Conservation (phyloP, 2,797 vertebrate species). For the Coranthus polyacanthus region DNA sequence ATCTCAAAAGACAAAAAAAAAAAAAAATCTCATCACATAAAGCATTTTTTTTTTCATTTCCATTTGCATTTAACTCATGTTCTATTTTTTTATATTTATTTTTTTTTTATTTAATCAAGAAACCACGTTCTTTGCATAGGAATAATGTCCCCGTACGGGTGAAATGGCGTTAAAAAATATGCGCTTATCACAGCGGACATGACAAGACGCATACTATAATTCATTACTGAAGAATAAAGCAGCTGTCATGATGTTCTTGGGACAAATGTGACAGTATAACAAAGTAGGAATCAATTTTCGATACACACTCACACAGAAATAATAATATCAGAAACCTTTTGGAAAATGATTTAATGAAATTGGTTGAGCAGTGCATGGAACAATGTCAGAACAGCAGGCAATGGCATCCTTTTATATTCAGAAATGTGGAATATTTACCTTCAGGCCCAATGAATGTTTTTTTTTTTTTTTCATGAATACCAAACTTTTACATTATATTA, state of each 20-base stretch:
- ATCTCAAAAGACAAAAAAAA: constrained; percentile 25
- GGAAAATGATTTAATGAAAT: constrained; percentile 7
- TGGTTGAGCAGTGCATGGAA: constrained; percentile 1
- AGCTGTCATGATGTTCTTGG: not conserved
- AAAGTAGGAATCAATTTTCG: not conserved
- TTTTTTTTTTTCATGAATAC: constrained; percentile 26
- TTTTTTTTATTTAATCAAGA: not conserved
- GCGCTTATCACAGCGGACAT: not conserved
- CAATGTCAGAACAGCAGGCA: constrained; percentile 2
- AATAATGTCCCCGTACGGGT: too few relatives aligned
- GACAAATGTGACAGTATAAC: not conserved
- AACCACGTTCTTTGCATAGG: not conserved
- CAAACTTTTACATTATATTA: not conserved
- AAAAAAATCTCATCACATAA: constrained; percentile 4
- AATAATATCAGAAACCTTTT: not conserved
- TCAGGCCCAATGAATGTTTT: constrained; percentile 2
- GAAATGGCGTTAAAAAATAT: not conserved
- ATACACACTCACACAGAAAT: not conserved
- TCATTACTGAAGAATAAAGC: not conserved
- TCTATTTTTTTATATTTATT: constrained; percentile 11
- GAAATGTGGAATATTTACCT: constrained; percentile 22
- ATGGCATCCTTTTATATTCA: constrained; percentile 17
- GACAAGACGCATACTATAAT: not conserved
- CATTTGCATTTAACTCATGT: not conserved
- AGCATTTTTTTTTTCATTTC: constrained; percentile 15